phyloP scores from a whole-genome alignment of 2,888 invertebrate genomes.

The Amiota mariae region DNA sequence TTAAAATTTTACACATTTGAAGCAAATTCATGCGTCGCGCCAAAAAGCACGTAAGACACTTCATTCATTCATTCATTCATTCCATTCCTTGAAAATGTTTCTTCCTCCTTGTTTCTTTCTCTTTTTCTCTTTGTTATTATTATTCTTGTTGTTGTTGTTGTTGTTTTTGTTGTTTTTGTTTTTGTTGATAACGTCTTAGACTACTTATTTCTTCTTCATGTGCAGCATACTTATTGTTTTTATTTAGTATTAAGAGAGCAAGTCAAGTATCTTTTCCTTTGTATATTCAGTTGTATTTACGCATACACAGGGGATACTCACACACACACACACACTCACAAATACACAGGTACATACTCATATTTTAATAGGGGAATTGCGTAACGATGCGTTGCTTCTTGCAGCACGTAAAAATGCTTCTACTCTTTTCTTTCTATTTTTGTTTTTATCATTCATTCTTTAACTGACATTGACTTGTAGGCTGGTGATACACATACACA shows the following conservation, averaged over 20 bases:
- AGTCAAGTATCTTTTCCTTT: constrained; percentile 49
- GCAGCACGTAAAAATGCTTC: not conserved
- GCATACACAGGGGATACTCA: not conserved
- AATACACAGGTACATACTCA: constrained; percentile 11
- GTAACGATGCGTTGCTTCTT: constrained; percentile 24
- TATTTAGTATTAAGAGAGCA: constrained; percentile 62
- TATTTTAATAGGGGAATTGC: constrained; percentile 39
- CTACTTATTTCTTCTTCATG: too few relatives aligned
- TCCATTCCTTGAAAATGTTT: too few relatives aligned
- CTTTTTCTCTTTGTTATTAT: not conserved
- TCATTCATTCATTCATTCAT: too few relatives aligned
- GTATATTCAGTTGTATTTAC: constrained; percentile 13
- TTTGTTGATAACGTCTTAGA: constrained; percentile 33
- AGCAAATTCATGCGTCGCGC: constrained; percentile 31
- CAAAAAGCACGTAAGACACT: too few relatives aligned
- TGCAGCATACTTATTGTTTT: constrained; percentile 62
- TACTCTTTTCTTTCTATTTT: not conserved
- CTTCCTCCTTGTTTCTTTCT: constrained; percentile 1
- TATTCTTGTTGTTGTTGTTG: constrained; percentile 21
- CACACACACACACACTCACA: constrained; percentile 3
- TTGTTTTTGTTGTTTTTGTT: constrained; percentile 15
- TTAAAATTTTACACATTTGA: constrained; percentile 64
- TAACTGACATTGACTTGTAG: constrained; percentile 41
- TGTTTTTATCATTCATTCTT: not conserved
- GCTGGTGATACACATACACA: constrained; percentile 5